Evolutionary conservation across 2,888 invertebrate genomes (phyloP).

Genomic region (Glaucopsyche alexis): DNA sequence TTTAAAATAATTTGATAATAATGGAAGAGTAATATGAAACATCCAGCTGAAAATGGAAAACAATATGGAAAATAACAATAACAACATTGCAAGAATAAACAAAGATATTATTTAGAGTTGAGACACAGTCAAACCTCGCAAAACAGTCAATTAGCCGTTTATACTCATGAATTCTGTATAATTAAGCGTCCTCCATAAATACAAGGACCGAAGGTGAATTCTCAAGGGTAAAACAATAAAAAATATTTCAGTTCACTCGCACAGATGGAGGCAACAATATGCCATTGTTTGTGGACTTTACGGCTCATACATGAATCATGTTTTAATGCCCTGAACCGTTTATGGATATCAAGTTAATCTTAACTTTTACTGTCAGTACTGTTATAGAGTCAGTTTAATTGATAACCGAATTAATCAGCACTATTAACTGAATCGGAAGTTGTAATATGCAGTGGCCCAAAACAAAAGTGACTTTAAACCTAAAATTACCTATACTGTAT

Average conservation of each 20-base stretch:
- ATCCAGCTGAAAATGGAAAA: neutral
- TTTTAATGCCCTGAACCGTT: conserved; percentile 17
- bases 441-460: neutral
- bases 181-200: conserved; percentile 3
- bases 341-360: conserved; percentile 6
- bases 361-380: neutral
- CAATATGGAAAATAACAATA: neutral
- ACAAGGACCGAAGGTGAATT: conserved; percentile 20
- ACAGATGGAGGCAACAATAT: conserved; percentile 21
- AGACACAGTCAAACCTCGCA: neutral
- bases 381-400: conserved; percentile 3
- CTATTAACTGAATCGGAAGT: neutral
- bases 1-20: neutral
- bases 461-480: neutral
- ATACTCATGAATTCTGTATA: neutral
- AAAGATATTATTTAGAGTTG: neutral
- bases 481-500: no score
- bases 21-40: neutral
- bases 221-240: conserved; percentile 17
- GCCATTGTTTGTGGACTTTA: conserved; percentile 23
- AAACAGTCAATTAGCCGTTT: neutral
- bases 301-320: conserved; percentile 11
- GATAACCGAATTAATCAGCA: neutral
- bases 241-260: conserved; percentile 18
- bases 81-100: neutral